phyloP scores from a whole-genome alignment of 2,888 invertebrate species.

The Selenia dentaria region DNA sequence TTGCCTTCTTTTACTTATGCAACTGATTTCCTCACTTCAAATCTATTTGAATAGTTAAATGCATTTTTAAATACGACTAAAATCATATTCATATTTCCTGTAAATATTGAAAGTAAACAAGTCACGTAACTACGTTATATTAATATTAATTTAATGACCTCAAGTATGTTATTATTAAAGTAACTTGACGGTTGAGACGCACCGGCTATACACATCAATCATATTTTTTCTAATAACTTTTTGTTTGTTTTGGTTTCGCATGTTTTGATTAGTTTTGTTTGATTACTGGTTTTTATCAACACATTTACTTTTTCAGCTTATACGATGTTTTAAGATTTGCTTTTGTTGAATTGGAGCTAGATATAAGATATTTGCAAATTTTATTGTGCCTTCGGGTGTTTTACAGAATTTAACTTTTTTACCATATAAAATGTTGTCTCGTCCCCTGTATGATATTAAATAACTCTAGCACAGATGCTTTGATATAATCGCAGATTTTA shows the following conservation, averaged over 20 bases:
- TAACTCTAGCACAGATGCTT: too few relatives aligned
- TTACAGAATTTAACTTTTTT: too few relatives aligned
- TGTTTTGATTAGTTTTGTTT: constrained; percentile 31
- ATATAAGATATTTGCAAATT: too few relatives aligned
- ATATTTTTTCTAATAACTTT: constrained; percentile 21
- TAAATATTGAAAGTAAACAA: constrained; percentile 11
- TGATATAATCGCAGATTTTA: too few relatives aligned
- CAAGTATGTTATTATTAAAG: constrained; percentile 4
- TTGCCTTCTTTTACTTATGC: too few relatives aligned
- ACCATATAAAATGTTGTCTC: too few relatives aligned
- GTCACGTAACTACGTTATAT: constrained; percentile 3
- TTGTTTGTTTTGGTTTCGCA: constrained; percentile 25
- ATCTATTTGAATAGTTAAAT: too few relatives aligned
- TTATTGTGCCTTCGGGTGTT: too few relatives aligned
- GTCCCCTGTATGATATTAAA: too few relatives aligned
- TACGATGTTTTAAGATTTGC: constrained; percentile 12
- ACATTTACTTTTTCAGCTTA: constrained; percentile 10
- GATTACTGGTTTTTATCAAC: constrained; percentile 26
- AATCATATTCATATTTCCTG: too few relatives aligned
- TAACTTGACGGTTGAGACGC: constrained; percentile 15
- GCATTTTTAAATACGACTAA: too few relatives aligned
- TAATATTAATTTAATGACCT: constrained; percentile 13
- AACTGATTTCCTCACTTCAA: too few relatives aligned
- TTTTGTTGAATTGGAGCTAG: constrained; percentile 4
- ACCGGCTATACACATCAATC: constrained; percentile 27